Evolutionary conservation across 2,797 vertebrate genomes (phyloP), one percentile per base, ranked within the genome.

Genomic region (Galagoides demidoff): DNA sequence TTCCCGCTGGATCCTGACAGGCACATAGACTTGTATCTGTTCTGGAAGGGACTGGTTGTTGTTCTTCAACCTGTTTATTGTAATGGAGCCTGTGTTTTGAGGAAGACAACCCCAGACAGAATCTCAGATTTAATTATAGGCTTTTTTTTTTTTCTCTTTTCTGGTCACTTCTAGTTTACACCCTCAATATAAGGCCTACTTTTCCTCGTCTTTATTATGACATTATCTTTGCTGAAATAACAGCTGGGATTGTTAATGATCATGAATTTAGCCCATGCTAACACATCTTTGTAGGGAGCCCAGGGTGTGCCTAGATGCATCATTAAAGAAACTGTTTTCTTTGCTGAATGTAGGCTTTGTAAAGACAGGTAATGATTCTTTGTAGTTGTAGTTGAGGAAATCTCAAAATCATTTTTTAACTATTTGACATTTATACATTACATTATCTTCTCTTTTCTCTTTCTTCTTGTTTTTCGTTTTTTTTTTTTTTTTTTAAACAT

Each of bases 301-400:
- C 66, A 25, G 87, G 39, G 27, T 63, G 25, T 83, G 92, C 59
- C 49, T 96, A 9, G 3, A 17, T 59, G 39, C 45, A 27, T 94
- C 34, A 9, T 71, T 90, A 63, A 88, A 89, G 57, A 45, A 84
- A 29, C 52, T 68, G 29, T 70, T 95, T 77, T 88, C 63, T 83
- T 76, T 85, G 55, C 49, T 89, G n/a, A 81, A 45, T 59, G 34
- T 49, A 81, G 81, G 52, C 84, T 79, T 92, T 94, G 76, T 49
- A 55, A 89, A 86, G 79, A 34, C 68, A 93, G 11, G 57, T 63
- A 55, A 27, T 76, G 82, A 79, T 92, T 95, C 81, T 84, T 71
- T 84, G 64, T 71, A 93, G 81, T 92, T 95, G 89, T 49, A 92
- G 64, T 29, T 55, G 70, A 89, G 52, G 71, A 88, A 34, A 79